Conservation (phyloP, 2,797 vertebrate genomes). For the Danio choprae region DNA sequence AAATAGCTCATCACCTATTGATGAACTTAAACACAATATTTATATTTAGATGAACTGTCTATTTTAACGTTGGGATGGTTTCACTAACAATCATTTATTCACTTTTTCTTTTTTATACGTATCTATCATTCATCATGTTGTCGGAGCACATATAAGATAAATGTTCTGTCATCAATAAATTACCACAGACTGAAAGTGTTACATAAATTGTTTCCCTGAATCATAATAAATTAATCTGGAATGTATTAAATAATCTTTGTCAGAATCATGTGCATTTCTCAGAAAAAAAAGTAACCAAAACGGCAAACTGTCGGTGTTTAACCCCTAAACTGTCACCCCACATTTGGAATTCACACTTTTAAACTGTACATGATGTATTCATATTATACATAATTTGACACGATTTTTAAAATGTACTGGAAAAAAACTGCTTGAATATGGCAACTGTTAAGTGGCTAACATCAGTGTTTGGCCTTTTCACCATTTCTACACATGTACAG, state of each 20-base stretch:
- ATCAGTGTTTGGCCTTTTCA: background rate
- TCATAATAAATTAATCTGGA: constrained; percentile 11
- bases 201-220: background rate
- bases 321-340: too few species aligned
- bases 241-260: background rate
- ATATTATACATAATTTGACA: too few species aligned
- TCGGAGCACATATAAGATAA: background rate
- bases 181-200: background rate
- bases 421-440: too few species aligned
- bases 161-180: background rate
- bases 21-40: too few species aligned
- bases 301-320: too few species aligned
- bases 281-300: background rate
- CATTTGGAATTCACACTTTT: too few species aligned
- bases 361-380: too few species aligned
- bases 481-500: background rate
- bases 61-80: background rate
- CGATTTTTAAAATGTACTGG: too few species aligned
- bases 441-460: background rate
- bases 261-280: background rate
- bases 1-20: too few species aligned
- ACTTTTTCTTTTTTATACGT: too few species aligned
- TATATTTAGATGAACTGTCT: background rate
- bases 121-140: background rate
- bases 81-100: background rate